Percentiles rank a stretch among this genome's conserved stretches.
These are phyloP conservation scores for Agrotis exclamationis DNA, from an alignment of 2,888 invertebrate genomes.

Conservation along the genomic window DNA sequence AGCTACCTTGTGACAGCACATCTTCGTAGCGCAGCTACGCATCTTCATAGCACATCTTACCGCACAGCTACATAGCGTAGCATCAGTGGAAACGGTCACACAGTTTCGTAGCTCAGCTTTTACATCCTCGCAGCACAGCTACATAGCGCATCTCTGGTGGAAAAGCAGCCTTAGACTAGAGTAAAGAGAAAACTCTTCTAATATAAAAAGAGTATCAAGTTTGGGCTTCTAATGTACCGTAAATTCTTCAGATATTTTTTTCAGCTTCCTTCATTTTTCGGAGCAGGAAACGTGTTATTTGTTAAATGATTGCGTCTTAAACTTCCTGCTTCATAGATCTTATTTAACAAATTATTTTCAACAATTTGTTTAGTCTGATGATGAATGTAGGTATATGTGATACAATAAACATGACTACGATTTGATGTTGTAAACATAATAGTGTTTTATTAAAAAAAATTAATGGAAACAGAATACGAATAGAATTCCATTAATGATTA, in stretches of 20 bases:
- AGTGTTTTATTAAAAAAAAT: constrained; percentile 1
- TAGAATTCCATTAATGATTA: neutral
- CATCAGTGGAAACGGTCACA: no score
- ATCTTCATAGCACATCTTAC: no score
- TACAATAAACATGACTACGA: constrained; percentile 8
- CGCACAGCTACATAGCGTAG: no score
- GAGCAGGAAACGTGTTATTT: constrained; percentile 30
- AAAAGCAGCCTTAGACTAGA: no score
- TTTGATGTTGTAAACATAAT: neutral
- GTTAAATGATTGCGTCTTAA: constrained; percentile 25
- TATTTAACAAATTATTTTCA: constrained; percentile 9
- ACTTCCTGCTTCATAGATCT: constrained; percentile 29
- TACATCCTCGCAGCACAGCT: no score
- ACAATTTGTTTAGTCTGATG: constrained; percentile 36
- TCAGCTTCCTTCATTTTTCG: neutral
- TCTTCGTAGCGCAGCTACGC: no score
- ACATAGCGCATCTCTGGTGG: no score
- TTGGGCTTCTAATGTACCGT: neutral
- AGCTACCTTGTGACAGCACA: no score
- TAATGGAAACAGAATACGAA: neutral
- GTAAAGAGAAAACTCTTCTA: no score
- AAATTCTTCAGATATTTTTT: neutral
- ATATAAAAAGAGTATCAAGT: no score
- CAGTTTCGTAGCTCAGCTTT: no score
- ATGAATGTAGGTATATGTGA: neutral